These are phyloP conservation scores for Gouania willdenowi DNA, from an alignment of 2,797 vertebrate genomes.

Conservation along the genomic window DNA sequence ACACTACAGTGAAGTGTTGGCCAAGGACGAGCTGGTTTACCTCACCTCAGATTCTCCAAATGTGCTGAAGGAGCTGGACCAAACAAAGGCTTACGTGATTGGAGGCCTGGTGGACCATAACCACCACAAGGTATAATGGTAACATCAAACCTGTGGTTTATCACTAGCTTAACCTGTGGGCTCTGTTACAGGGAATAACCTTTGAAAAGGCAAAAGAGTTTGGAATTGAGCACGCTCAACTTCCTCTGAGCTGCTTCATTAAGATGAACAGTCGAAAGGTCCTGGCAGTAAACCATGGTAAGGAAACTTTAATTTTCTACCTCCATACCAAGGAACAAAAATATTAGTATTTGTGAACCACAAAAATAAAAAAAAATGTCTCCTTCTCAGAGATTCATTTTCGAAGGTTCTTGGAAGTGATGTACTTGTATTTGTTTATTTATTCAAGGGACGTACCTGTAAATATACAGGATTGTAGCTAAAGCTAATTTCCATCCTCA, in stretches of 20 bases:
- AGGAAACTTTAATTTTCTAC: conserved; percentile 43
- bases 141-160: background rate
- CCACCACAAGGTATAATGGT: conserved; percentile 86
- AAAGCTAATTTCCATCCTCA: too few species aligned
- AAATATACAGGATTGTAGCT: too few species aligned
- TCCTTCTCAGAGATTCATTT: too few species aligned
- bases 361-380: too few species aligned
- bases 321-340: too few species aligned
- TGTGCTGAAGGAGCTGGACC: conserved; percentile 85
- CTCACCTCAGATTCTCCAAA: conserved; percentile 96
- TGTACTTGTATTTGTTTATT: too few species aligned
- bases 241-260: conserved; percentile 90
- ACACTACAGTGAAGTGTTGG: conserved; percentile 84
- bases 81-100: conserved; percentile 90
- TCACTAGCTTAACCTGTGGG: background rate
- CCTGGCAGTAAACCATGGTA: conserved; percentile 94
- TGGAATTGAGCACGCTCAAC: conserved; percentile 89
- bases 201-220: conserved; percentile 84
- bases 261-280: conserved; percentile 98
- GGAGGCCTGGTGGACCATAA: conserved; percentile 98
- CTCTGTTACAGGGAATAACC: conserved; percentile 81
- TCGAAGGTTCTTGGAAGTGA: too few species aligned
- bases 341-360: too few species aligned
- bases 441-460: too few species aligned
- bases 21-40: conserved; percentile 88